Evolutionary conservation across 2,888 invertebrate species (phyloP).

Genomic region (Anoplius nigerrimus): DNA sequence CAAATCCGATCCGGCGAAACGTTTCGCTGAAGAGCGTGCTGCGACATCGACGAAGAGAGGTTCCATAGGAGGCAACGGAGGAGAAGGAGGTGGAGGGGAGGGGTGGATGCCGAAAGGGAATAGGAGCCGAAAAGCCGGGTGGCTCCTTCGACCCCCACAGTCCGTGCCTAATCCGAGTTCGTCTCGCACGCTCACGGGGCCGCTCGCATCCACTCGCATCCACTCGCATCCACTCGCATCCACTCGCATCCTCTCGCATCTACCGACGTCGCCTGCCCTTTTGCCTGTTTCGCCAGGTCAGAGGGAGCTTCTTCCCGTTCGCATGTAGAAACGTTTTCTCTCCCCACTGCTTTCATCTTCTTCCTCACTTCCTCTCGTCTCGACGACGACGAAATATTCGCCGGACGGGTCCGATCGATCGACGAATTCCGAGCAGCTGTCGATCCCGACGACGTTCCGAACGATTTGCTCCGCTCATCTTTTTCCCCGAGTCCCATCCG

Average conservation of each 20-base stretch:
- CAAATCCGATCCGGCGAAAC: too few relatives aligned
- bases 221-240: constrained; percentile 44
- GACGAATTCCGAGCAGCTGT: constrained; percentile 31
- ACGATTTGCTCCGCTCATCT: not conserved
- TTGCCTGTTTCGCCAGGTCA: constrained; percentile 50
- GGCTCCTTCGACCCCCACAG: constrained; percentile 61
- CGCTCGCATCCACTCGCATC: constrained; percentile 21
- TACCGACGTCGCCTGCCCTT: constrained; percentile 52
- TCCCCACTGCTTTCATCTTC: constrained; percentile 23
- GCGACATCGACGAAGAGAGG: not conserved
- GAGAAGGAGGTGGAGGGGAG: constrained; percentile 32
- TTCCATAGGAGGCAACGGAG: constrained; percentile 14
- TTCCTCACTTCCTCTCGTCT: constrained; percentile 6
- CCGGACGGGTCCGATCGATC: constrained; percentile 12
- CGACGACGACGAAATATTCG: constrained; percentile 19
- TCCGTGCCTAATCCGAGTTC: constrained; percentile 72
- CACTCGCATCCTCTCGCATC: constrained; percentile 16
- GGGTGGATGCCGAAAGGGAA: constrained; percentile 39
- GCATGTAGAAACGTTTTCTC: not conserved
- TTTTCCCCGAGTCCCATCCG: too few relatives aligned
- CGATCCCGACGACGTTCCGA: constrained; percentile 20
- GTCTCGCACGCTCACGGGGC: constrained; percentile 70
- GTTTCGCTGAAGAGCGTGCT: too few relatives aligned
- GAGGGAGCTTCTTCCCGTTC: constrained; percentile 25
- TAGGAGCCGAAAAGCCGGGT: constrained; percentile 62